These are phyloP conservation scores for Engraulis encrasicolus DNA, from an alignment of 2,113 vertebrate species.

Conservation along the genomic window DNA sequence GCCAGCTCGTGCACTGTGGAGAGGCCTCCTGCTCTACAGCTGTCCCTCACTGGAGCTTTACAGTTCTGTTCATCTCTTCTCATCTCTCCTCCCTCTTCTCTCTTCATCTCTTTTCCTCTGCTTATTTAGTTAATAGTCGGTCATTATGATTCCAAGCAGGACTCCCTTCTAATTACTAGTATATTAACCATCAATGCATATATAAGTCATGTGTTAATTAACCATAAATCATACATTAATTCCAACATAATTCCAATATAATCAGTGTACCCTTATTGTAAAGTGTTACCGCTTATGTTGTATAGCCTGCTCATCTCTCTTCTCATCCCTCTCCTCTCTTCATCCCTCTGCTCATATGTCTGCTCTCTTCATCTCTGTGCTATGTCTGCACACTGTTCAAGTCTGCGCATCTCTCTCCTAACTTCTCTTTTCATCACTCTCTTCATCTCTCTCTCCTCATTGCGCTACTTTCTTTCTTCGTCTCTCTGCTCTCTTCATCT, in stretches of 20 bases:
- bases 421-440: background rate
- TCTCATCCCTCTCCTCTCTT: background rate
- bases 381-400: too few species aligned
- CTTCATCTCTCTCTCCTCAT: too few species aligned
- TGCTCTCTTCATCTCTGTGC: background rate
- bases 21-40: background rate
- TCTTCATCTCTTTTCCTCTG: background rate
- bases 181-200: too few species aligned
- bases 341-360: too few species aligned
- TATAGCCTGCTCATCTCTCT: background rate
- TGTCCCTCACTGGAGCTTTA: background rate
- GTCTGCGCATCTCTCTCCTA: background rate
- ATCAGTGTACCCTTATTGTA: too few species aligned
- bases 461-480: background rate
- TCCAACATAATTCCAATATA: too few species aligned
- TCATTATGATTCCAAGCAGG: too few species aligned
- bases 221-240: too few species aligned
- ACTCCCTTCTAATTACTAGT: too few species aligned
- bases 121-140: too few species aligned
- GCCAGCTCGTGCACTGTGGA: background rate
- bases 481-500: background rate
- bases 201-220: too few species aligned
- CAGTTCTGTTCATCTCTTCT: background rate
- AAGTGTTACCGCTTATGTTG: too few species aligned
- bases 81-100: background rate